Base-by-base conservation (phyloP, 23 tunicate genomes). In the Ciona savignyi region DNA sequence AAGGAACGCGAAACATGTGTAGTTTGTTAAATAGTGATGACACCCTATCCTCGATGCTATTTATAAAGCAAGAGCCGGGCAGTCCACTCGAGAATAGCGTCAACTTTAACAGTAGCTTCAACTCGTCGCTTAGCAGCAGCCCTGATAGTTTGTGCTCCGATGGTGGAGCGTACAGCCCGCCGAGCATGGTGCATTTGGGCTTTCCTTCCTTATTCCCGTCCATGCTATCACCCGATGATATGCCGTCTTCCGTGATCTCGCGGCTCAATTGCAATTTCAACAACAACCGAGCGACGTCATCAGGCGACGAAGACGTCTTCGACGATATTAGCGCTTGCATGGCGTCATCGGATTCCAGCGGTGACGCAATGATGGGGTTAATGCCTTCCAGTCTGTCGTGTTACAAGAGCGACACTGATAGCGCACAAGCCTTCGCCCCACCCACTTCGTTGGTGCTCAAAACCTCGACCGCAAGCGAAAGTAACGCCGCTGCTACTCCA, bases 31-130 rank as follows among this genome's bases (percentile, higher is more conserved):
- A 29, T 23, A 81, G 77, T 73, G 85, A 81, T 26, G 85, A 81
- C 70, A 64, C 70, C 20, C 31, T 81, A 65, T 31, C 77, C 19
- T 68, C 86, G 67, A 86, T 73, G 90, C 34, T 77, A 21, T 62
- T 75, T 11, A 86, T 90, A 20, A 90, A 90, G 70, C 97, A 90
- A 75, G 97, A 90, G 63, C 97, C 97, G 3, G 70, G 60, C 83
- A 83, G 89, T 32, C 97, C 97, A 2, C 66, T 90, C 60, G 90
- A 70, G 9, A 76, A 78, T 32, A 23, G 23, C 64, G 77, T 71
- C 34, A 70, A 75, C 64, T 83, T 90, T 69, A 83, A 71, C 70
- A 70, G 70, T 26, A 79, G 82, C 67, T 83, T 90, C 70, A 79
- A 71, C 51, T 90, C 97, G 23, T 78, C 84, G 4, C 63, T 80